Evolutionary conservation across 2,888 invertebrate genomes (phyloP).

Genomic region (Hyalella azteca): DNA sequence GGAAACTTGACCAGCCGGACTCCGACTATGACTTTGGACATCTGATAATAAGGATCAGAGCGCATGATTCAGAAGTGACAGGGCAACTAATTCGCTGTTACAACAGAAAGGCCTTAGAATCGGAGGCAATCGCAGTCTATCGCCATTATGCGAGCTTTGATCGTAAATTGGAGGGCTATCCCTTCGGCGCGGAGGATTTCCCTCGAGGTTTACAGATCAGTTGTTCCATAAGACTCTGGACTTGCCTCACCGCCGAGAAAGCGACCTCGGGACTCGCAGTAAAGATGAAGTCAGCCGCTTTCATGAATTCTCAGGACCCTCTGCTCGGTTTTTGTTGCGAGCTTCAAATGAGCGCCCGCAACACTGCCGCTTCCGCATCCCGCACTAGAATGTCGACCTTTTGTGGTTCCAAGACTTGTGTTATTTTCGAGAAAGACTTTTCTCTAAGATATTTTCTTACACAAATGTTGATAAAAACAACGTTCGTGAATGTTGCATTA

Average conservation of each 20-base stretch:
- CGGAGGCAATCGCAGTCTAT: neutral
- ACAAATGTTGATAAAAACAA: too few relatives aligned
- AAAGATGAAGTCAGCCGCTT: neutral
- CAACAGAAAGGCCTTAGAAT: neutral
- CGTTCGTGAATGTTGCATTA: too few relatives aligned
- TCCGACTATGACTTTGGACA: too few relatives aligned
- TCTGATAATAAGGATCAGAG: neutral
- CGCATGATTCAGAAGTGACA: neutral
- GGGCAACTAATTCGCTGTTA: constrained; percentile 1
- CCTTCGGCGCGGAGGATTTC: constrained; percentile 3
- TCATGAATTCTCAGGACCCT: neutral
- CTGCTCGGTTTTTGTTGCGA: neutral
- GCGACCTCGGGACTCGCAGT: too few relatives aligned
- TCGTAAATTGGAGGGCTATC: neutral
- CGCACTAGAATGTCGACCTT: too few relatives aligned
- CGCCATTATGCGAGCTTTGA: neutral
- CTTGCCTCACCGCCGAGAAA: too few relatives aligned
- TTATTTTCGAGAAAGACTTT: too few relatives aligned
- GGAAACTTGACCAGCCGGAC: too few relatives aligned
- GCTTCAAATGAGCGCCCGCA: neutral
- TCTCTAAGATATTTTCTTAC: too few relatives aligned
- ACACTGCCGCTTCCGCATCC: too few relatives aligned
- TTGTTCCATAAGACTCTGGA: neutral
- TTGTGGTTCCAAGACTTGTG: too few relatives aligned
- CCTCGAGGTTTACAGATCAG: neutral